A percentile compares a stretch with the other conserved stretches of the same genome.
phyloP scores from a whole-genome alignment of 2,888 invertebrate species.

The Euzetes globulus region DNA sequence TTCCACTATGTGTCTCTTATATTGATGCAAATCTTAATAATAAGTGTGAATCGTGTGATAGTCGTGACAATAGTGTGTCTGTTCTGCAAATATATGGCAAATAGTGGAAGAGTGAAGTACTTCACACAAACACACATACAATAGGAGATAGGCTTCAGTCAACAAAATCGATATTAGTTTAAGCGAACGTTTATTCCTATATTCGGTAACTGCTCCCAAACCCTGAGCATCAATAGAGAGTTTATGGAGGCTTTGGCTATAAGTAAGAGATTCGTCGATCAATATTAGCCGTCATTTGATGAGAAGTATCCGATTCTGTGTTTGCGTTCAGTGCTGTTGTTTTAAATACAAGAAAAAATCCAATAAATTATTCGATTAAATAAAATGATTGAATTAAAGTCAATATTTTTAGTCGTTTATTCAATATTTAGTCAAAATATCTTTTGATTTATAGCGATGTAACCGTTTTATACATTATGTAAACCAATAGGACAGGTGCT shows the following conservation, averaged over 20 bases:
- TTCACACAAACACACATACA: not conserved
- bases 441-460: not conserved
- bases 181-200: not conserved
- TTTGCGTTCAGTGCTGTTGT: not conserved
- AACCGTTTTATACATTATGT: slow-evolving; percentile 1
- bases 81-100: too few relatives aligned
- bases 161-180: slow-evolving; percentile 3
- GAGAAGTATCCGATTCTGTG: slow-evolving; percentile 11
- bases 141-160: not conserved
- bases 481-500: not conserved
- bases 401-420: not conserved
- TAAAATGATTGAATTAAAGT: slow-evolving; percentile 10
- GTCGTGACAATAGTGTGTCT: too few relatives aligned
- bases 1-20: too few relatives aligned
- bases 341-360: not conserved
- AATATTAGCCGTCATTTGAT: slow-evolving; percentile 17
- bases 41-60: too few relatives aligned
- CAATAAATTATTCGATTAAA: slow-evolving; percentile 1
- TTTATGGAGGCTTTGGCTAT: slow-evolving; percentile 17
- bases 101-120: too few relatives aligned
- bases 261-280: slow-evolving; percentile 13
- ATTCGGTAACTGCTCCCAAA: not conserved
- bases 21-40: too few relatives aligned
- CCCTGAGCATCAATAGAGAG: not conserved
- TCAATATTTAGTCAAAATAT: not conserved